Conservation (phyloP, 2,797 vertebrate genomes). For the Eospalax fontanierii region DNA sequence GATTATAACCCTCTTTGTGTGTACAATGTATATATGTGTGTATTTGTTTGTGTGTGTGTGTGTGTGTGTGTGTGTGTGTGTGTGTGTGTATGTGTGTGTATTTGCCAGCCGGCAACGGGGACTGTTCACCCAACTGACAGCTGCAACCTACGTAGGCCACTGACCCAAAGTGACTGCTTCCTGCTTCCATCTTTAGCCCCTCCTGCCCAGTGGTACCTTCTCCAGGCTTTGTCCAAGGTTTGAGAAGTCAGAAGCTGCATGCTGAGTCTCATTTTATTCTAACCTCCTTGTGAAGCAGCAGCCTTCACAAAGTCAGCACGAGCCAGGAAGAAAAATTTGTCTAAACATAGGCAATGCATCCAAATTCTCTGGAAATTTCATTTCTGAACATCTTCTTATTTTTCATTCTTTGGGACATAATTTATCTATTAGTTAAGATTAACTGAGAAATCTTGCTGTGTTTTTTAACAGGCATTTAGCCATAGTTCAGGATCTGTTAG, state of each 20-base stretch:
- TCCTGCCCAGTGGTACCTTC: slow-evolving; percentile 85
- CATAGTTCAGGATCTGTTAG: slow-evolving; percentile 11
- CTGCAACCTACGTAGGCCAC: slow-evolving; percentile 82
- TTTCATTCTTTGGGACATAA: neutral
- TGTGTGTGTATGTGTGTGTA: neutral
- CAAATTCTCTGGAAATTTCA: neutral
- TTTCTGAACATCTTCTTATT: neutral
- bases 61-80: slow-evolving; percentile 61
- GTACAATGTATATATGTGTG: no score
- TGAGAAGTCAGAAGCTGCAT: slow-evolving; percentile 78
- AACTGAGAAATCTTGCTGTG: slow-evolving; percentile 2
- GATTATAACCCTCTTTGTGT: no score
- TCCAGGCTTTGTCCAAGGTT: slow-evolving; percentile 77
- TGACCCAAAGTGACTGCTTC: slow-evolving; percentile 85
- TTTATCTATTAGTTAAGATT: neutral
- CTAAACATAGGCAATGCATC: neutral
- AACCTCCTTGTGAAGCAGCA: slow-evolving; percentile 62
- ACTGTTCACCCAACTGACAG: slow-evolving; percentile 86
- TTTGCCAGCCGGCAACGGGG: slow-evolving; percentile 85
- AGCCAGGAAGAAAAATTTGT: slow-evolving; percentile 18
- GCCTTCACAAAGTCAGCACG: slow-evolving; percentile 37
- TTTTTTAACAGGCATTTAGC: neutral
- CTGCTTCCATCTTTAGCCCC: slow-evolving; percentile 88
- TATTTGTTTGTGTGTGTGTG: no score
- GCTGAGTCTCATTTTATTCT: slow-evolving; percentile 71